phyloP scores from a whole-genome alignment of 2,888 invertebrate genomes.

The Pammene fasciana region DNA sequence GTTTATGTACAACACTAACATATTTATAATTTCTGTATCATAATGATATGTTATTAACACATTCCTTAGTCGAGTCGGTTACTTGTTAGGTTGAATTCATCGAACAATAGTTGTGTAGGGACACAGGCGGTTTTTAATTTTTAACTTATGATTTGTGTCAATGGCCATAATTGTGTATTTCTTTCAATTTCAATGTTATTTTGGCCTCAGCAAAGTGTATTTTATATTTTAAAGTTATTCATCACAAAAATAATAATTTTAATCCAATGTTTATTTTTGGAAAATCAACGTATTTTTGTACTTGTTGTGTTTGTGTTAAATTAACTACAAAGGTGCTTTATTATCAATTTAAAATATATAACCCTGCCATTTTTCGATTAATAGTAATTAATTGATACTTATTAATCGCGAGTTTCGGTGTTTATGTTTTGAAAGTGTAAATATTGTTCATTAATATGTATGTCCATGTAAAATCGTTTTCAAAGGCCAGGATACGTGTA shows the following conservation, averaged over 20 bases:
- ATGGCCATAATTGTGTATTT: conserved; percentile 37
- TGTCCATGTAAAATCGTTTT: conserved; percentile 59
- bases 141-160: conserved; percentile 16
- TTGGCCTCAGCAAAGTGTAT: conserved; percentile 18
- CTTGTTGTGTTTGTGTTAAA: conserved; percentile 49
- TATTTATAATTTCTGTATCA: conserved; percentile 83
- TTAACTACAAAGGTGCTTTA: conserved; percentile 47
- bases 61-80: conserved; percentile 60
- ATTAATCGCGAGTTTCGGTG: conserved; percentile 24
- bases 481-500: conserved; percentile 65
- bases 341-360: conserved; percentile 42
- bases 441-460: conserved; percentile 53
- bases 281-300: conserved; percentile 64
- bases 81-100: conserved; percentile 59
- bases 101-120: conserved; percentile 63
- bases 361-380: conserved; percentile 39
- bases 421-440: conserved; percentile 57
- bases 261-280: conserved; percentile 52
- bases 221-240: conserved; percentile 29
- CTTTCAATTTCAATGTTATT: conserved; percentile 14
- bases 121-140: conserved; percentile 21
- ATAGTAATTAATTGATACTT: conserved; percentile 23
- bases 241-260: conserved; percentile 58
- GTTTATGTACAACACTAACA: conserved; percentile 54
- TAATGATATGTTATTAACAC: conserved; percentile 65